Base-by-base conservation (phyloP, 2,113 vertebrate genomes). In the Thunnus thynnus region DNA sequence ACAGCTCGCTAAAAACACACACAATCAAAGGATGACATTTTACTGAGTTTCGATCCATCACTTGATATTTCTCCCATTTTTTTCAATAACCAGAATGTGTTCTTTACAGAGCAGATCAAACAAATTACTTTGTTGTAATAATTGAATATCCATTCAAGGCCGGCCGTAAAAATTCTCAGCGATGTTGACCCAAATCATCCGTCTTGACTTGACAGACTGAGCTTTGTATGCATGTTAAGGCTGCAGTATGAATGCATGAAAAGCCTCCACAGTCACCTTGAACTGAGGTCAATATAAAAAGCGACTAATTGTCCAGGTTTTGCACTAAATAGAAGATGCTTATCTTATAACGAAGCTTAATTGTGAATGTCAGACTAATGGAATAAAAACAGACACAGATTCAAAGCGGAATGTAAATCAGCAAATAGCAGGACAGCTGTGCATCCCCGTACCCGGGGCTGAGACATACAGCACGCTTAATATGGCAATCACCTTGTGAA, bases 231-330 rank as follows among this genome's bases (percentile, higher is more conserved):
- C 52, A 69, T 47, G 58, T 65, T 60, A 22, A 67, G 18, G 46
- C 30, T 68, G 32, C 58, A 20, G 48, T 1, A 13, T 32, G 44
- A 52, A 78, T 22, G 48, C 41, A 62, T 3, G 2, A 51, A 41
- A 76, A 54, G 48, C 66, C 57, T 70, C 48, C 56, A 71, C 69
- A 62, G 57, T 91, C 67, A 92, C 90, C 91, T 92, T 92, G 86
- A 78, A 30, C 82, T 17, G 74, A 88, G 87, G 88, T 89, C 89
- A 86, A 2, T 51, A 51, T 18, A 18, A 55, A 79, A 78, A 73
- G 13, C 36, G 50, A 72, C 48, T 70, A 52, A 80, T 52, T 64
- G 50, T 56, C 13, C 52, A 20, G 72, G 41, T 80, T 85, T 64
- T 57, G 27, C 48, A 32, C 32, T 16, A 44, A 80, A 77, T 68